Conservation (phyloP, 2,888 invertebrate genomes). For the Terebella lapidaria region DNA sequence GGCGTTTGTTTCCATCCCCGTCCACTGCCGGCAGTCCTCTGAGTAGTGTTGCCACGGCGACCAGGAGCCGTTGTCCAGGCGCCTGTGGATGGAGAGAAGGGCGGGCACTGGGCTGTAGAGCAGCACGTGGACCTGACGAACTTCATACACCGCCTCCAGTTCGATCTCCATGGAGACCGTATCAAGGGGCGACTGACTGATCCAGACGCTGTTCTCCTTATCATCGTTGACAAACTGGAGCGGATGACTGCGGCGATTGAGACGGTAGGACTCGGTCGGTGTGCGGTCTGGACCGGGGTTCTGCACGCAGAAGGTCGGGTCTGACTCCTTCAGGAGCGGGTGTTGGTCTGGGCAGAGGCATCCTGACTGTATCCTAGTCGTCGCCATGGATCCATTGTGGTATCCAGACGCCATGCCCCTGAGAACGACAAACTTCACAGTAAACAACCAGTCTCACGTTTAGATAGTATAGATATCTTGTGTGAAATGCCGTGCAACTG, state of each 20-base stretch:
- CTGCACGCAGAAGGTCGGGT: conserved; percentile 5
- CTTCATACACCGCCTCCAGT: conserved; percentile 9
- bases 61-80: conserved; percentile 2
- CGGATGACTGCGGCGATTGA: conserved; percentile 4
- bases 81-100: conserved; percentile 8
- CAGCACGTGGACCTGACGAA: conserved; percentile 2
- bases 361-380: conserved; percentile 5
- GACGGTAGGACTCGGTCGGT: neutral
- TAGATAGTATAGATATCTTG: neutral
- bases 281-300: neutral
- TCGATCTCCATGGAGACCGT: conserved; percentile 2
- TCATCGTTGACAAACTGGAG: conserved; percentile 17
- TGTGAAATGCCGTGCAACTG: too few species aligned
- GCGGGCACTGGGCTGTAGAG: conserved; percentile 17
- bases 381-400: conserved; percentile 7
- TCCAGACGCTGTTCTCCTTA: conserved; percentile 11
- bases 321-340: conserved; percentile 5
- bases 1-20: conserved; percentile 1
- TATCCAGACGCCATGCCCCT: neutral
- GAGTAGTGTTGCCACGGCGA: conserved; percentile 15
- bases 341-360: conserved; percentile 12
- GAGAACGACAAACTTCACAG: too few species aligned
- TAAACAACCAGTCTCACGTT: too few species aligned
- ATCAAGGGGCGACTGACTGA: neutral
- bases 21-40: conserved; percentile 6